Percentiles rank a stretch among this genome's conserved stretches.
phyloP scores from a whole-genome alignment of 2,113 vertebrate genomes.

The Antechinus flavipes region DNA sequence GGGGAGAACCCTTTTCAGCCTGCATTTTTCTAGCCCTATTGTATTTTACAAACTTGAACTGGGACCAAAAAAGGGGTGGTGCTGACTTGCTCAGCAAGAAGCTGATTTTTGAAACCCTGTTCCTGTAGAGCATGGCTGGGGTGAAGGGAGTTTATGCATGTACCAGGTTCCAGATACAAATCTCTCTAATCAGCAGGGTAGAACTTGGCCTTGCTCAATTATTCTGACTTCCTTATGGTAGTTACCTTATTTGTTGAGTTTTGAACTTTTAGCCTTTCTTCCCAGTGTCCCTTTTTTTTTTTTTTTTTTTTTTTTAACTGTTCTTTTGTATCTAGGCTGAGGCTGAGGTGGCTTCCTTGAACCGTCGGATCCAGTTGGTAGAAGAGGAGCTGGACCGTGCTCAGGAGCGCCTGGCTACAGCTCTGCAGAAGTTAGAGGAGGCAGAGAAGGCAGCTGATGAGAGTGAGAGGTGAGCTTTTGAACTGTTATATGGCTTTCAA shows the following conservation, averaged over 20 bases:
- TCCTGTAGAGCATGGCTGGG: conserved; percentile 13
- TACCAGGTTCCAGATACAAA: neutral
- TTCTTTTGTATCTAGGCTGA: conserved; percentile 86
- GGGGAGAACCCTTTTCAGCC: neutral
- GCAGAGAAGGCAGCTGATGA: conserved; percentile 94
- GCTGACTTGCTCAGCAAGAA: conserved; percentile 30
- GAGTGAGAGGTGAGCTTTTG: conserved; percentile 90
- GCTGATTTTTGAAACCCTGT: conserved; percentile 36
- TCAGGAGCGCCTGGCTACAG: conserved; percentile 91
- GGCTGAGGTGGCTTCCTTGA: conserved; percentile 90
- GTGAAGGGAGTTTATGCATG: neutral
- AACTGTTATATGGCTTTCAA: neutral
- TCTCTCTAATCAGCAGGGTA: neutral
- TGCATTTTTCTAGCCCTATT: neutral
- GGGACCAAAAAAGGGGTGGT: conserved; percentile 24
- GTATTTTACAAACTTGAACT: conserved; percentile 45
- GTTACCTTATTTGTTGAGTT: neutral
- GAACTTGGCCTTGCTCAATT: neutral
- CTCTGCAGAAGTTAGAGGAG: conserved; percentile 93
- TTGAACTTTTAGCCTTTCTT: conserved; percentile 8
- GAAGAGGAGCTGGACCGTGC: conserved; percentile 94
- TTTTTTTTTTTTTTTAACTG: neutral
- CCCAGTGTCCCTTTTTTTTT: neutral
- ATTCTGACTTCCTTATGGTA: neutral
- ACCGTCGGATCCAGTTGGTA: conserved; percentile 92